Percentiles rank a stretch among this genome's conserved stretches.
phyloP scores from a whole-genome alignment of 2,888 invertebrate species.

The Agrotis exclamationis region DNA sequence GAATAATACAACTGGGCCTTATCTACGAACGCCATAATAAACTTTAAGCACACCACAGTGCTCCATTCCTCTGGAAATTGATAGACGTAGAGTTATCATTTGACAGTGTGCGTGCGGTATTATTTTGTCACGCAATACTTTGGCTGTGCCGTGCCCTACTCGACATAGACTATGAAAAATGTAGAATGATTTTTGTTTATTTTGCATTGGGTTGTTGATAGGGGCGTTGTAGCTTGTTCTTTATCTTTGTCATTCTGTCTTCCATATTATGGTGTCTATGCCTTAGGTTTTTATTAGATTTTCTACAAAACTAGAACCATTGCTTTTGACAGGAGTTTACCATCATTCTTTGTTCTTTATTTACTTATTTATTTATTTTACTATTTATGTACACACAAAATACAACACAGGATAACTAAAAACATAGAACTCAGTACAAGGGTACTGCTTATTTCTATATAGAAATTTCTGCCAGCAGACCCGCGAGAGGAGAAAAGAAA shows the following conservation, averaged over 20 bases:
- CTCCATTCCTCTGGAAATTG: slow-evolving; percentile 88
- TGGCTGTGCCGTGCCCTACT: slow-evolving; percentile 79
- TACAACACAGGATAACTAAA: too few relatives aligned
- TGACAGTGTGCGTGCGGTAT: slow-evolving; percentile 88
- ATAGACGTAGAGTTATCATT: slow-evolving; percentile 90
- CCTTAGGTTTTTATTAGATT: not conserved
- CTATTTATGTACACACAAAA: too few relatives aligned
- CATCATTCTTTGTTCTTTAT: not conserved
- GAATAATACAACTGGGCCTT: slow-evolving; percentile 81
- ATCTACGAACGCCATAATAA: slow-evolving; percentile 83
- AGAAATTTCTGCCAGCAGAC: too few relatives aligned
- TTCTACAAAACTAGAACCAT: not conserved
- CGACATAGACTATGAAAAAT: slow-evolving; percentile 74
- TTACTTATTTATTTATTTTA: too few relatives aligned
- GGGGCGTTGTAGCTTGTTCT: not conserved
- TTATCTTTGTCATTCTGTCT: not conserved
- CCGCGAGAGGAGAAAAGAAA: too few relatives aligned
- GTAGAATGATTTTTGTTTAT: slow-evolving; percentile 15
- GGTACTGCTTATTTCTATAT: too few relatives aligned
- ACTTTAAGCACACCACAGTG: slow-evolving; percentile 76
- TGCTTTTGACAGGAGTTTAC: not conserved
- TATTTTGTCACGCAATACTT: slow-evolving; percentile 85
- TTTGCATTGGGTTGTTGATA: slow-evolving; percentile 10
- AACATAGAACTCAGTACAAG: too few relatives aligned
- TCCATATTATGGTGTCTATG: too few relatives aligned